These are phyloP conservation scores for Phainopepla nitens DNA, from an alignment of 2,113 vertebrate species.

Conservation along the genomic window DNA sequence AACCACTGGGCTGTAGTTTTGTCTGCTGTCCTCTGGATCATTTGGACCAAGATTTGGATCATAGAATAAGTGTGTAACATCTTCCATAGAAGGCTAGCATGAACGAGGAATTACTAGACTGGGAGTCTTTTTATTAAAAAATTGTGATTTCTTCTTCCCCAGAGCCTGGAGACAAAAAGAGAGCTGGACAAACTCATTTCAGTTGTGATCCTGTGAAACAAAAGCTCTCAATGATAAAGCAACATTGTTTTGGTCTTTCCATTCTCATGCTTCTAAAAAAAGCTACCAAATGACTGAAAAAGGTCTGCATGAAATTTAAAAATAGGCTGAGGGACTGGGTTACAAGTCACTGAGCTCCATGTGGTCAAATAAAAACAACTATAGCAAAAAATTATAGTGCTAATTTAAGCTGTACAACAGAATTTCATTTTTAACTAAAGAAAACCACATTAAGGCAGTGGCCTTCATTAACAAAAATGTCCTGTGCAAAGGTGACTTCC, in stretches of 20 bases:
- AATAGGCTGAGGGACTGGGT: constrained; percentile 67
- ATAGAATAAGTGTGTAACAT: accelerated
- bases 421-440: constrained; percentile 59
- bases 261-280: constrained; percentile 69
- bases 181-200: constrained; percentile 29
- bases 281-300: constrained; percentile 3
- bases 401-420: constrained; percentile 62
- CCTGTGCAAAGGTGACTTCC: constrained; percentile 28
- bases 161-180: background rate
- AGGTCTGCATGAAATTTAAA: constrained; percentile 67
- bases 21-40: background rate
- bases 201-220: constrained; percentile 33
- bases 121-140: background rate
- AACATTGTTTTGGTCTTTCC: constrained; percentile 51
- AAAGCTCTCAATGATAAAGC: constrained; percentile 54
- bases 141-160: background rate
- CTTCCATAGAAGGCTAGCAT: background rate
- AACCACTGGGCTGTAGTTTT: background rate
- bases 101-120: background rate
- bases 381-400: constrained; percentile 34
- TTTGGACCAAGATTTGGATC: background rate
- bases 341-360: constrained; percentile 59
- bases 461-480: constrained; percentile 45
- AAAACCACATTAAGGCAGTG: constrained; percentile 41
- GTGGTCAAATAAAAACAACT: constrained; percentile 55